Percentiles rank a stretch among this genome's conserved stretches.
Conservation (phyloP, 1,140 invertebrate genomes). For the Drosophila carrolli region DNA sequence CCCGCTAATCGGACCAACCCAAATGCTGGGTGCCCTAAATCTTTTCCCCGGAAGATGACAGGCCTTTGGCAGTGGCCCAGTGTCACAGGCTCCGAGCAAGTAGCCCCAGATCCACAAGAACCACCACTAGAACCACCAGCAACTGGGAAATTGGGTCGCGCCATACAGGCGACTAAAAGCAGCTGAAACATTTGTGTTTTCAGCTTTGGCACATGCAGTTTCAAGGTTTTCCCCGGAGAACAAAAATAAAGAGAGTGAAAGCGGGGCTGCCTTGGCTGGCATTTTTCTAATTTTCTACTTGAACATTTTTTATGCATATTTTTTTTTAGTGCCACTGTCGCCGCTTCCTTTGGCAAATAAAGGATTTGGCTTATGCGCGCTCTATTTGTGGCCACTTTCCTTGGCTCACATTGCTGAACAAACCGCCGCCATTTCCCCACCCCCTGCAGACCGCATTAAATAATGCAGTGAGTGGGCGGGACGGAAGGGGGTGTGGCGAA, state of each 20-base stretch:
- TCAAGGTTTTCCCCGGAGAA: constrained; percentile 56
- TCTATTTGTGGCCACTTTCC: constrained; percentile 69
- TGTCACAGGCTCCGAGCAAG: constrained; percentile 12
- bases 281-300: constrained; percentile 65
- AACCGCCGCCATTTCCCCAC: not conserved
- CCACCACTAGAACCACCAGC: constrained; percentile 14
- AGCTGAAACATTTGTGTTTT: constrained; percentile 49
- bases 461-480: constrained; percentile 46
- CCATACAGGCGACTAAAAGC: constrained; percentile 44
- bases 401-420: constrained; percentile 57
- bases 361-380: constrained; percentile 71
- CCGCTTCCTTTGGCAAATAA: constrained; percentile 59
- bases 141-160: constrained; percentile 40
- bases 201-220: constrained; percentile 41
- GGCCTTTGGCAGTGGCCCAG: constrained; percentile 50
- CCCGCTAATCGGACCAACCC: constrained; percentile 1
- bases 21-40: constrained; percentile 16
- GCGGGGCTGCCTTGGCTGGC: constrained; percentile 34
- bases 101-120: constrained; percentile 14
- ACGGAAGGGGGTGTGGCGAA: constrained; percentile 18
- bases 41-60: constrained; percentile 22
- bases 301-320: constrained; percentile 58
- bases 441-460: constrained; percentile 31
- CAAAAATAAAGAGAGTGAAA: constrained; percentile 10
- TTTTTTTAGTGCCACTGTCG: constrained; percentile 27